phyloP scores from a whole-genome alignment of 1,140 invertebrate species.

The Orchesella cincta region DNA sequence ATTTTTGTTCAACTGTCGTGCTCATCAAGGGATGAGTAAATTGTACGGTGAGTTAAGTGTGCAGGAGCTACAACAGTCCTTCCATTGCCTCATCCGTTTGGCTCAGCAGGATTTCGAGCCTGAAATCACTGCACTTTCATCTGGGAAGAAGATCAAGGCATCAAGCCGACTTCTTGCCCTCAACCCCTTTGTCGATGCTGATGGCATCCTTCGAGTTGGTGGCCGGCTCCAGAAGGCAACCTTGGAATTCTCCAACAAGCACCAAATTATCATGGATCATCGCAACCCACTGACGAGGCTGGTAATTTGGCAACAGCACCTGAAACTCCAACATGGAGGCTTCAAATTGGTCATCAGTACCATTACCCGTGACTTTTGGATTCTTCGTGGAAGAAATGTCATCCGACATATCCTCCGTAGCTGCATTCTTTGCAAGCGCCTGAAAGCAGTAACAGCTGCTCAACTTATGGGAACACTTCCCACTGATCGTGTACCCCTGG shows the following conservation, averaged over 20 bases:
- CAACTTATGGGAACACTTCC: conserved; percentile 54
- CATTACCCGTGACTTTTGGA: neutral
- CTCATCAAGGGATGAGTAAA: too few relatives aligned
- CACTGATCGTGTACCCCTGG: neutral
- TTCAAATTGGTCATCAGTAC: neutral
- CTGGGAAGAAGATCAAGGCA: neutral
- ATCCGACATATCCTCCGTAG: neutral
- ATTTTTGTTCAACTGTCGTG: too few relatives aligned
- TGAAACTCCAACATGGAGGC: neutral
- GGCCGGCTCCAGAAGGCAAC: neutral
- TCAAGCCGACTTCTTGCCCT: neutral
- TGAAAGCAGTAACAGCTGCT: conserved; percentile 47
- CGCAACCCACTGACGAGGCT: neutral
- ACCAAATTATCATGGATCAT: neutral
- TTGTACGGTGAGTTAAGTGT: too few relatives aligned
- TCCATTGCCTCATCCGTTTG: neutral
- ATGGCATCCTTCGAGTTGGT: neutral
- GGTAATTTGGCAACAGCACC: neutral
- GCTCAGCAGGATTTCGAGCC: neutral
- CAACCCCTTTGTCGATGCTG: neutral
- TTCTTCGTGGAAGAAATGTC: neutral
- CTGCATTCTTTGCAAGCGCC: conserved; percentile 53
- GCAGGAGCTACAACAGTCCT: neutral
- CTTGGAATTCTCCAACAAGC: neutral
- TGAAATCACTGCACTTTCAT: neutral